Evolutionary conservation across 2,888 invertebrate genomes (phyloP).

Genomic region (Xestia rhomboidea): DNA sequence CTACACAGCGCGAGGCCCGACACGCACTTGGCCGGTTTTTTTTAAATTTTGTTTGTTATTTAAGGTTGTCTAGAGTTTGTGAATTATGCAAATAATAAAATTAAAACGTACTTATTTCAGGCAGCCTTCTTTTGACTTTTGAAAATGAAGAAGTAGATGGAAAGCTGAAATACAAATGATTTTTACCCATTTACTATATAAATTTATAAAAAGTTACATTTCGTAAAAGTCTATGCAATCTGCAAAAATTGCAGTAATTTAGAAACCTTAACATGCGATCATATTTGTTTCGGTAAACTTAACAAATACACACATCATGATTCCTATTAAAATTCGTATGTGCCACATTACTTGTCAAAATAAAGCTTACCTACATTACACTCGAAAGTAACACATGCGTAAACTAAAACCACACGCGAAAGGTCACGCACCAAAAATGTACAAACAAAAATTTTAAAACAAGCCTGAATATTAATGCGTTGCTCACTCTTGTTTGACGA

Average conservation of each 20-base stretch:
- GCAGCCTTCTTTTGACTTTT: neutral
- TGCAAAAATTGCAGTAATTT: neutral
- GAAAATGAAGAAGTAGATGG: too few species aligned
- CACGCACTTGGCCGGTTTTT: too few species aligned
- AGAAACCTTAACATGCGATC: neutral
- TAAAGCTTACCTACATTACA: neutral
- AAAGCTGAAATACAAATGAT: too few species aligned
- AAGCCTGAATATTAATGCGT: slow-evolving; percentile 49
- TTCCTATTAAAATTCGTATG: neutral
- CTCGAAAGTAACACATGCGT: neutral
- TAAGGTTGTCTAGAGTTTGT: too few species aligned
- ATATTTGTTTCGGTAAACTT: neutral
- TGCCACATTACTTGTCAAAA: neutral
- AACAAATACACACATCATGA: neutral
- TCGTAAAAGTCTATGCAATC: neutral
- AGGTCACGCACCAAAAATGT: slow-evolving; percentile 21
- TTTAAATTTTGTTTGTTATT: too few species aligned
- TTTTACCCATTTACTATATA: too few species aligned
- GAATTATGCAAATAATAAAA: neutral
- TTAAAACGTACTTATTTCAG: neutral
- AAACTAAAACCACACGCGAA: neutral
- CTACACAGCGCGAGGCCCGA: too few species aligned
- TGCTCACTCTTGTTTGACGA: slow-evolving; percentile 49
- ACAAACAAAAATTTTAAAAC: slow-evolving; percentile 34
- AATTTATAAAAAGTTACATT: neutral